Evolutionary conservation across 2,113 vertebrate genomes (phyloP).

Genomic region (Potamarius usumacintae): DNA sequence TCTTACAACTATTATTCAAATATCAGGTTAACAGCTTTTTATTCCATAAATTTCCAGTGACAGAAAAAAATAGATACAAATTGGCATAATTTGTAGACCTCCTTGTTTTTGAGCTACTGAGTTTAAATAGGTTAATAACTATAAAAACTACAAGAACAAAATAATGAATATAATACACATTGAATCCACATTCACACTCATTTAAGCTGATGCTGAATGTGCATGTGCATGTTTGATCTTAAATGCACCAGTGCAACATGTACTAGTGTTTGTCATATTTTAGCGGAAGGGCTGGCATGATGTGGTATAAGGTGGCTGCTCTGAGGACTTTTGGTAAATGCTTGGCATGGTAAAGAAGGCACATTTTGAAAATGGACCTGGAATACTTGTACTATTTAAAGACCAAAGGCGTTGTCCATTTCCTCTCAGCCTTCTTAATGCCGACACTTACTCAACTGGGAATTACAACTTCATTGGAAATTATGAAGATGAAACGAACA

Average conservation of each 20-base stretch:
- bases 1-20: neutral
- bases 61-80: neutral
- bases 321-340: slow-evolving; percentile 67
- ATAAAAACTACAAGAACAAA: neutral
- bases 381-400: slow-evolving; percentile 70
- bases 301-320: slow-evolving; percentile 67
- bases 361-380: slow-evolving; percentile 67
- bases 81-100: neutral
- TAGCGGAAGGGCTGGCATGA: slow-evolving; percentile 62
- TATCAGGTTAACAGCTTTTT: neutral
- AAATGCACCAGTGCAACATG: slow-evolving; percentile 10
- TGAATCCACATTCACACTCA: neutral
- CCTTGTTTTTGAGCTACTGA: neutral
- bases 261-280: slow-evolving; percentile 62
- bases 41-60: neutral
- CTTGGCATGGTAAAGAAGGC: slow-evolving; percentile 61
- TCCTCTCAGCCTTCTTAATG: slow-evolving; percentile 62
- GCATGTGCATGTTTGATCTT: neutral
- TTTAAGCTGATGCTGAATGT: slow-evolving; percentile 11
- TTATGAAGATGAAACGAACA: slow-evolving; percentile 68
- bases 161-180: neutral
- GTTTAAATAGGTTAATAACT: neutral
- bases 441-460: slow-evolving; percentile 68
- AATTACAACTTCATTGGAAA: slow-evolving; percentile 77
- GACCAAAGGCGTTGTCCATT: slow-evolving; percentile 64